Conservation (phyloP, 2,888 invertebrate species). For the Oxyscelio sp. region DNA sequence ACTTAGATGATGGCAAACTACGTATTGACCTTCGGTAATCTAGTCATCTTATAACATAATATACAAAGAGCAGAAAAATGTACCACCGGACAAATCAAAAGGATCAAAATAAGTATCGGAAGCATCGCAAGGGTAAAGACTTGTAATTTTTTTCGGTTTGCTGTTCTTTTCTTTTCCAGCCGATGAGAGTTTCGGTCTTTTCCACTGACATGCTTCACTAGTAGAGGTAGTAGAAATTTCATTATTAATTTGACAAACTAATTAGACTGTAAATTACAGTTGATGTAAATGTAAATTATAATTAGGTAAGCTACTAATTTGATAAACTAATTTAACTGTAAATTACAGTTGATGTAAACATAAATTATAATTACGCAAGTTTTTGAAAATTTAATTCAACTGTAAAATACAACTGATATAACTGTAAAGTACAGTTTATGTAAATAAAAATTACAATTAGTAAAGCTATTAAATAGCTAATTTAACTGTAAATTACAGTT, state of each 20-base stretch:
- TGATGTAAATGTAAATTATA: too few species aligned
- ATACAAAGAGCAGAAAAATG: slow-evolving; percentile 26
- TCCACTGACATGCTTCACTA: slow-evolving; percentile 38
- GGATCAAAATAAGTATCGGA: slow-evolving; percentile 2
- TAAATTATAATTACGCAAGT: too few species aligned
- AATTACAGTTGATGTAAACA: too few species aligned
- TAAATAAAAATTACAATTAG: too few species aligned
- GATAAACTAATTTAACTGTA: too few species aligned
- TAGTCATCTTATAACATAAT: slow-evolving; percentile 22
- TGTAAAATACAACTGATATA: too few species aligned
- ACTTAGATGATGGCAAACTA: slow-evolving; percentile 19
- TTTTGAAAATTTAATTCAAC: too few species aligned
- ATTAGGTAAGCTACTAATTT: too few species aligned
- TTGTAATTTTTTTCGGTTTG: slow-evolving; percentile 32
- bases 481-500: too few species aligned
- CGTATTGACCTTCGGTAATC: slow-evolving; percentile 25
- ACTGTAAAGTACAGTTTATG: too few species aligned
- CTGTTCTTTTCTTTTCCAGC: slow-evolving; percentile 32
- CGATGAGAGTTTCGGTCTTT: slow-evolving; percentile 30
- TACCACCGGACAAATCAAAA: slow-evolving; percentile 12
- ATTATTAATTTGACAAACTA: slow-evolving; percentile 30
- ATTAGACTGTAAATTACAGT: too few species aligned
- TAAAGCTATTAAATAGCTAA: too few species aligned
- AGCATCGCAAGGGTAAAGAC: slow-evolving; percentile 1
- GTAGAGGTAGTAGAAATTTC: slow-evolving; percentile 20